Evolutionary conservation across 2,888 invertebrate species (phyloP).

Genomic region (Embidobia sp.): DNA sequence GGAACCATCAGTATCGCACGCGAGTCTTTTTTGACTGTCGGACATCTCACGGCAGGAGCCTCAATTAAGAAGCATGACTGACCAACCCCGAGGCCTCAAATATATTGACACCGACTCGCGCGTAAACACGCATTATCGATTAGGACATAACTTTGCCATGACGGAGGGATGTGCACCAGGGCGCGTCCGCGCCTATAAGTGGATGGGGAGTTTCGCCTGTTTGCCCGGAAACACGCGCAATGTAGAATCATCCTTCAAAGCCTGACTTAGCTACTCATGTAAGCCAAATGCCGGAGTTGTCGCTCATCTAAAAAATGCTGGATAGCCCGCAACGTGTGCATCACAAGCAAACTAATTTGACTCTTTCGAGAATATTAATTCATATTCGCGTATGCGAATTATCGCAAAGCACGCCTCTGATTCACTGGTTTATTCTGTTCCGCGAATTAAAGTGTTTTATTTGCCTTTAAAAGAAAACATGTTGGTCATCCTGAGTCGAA

Average conservation of each 20-base stretch:
- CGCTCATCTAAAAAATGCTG: slow-evolving; percentile 46
- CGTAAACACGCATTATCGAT: slow-evolving; percentile 67
- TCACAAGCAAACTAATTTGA: slow-evolving; percentile 23
- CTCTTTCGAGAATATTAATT: slow-evolving; percentile 31
- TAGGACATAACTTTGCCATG: slow-evolving; percentile 71
- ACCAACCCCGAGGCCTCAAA: slow-evolving; percentile 68
- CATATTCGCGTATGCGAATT: not conserved
- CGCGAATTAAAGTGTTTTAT: no score
- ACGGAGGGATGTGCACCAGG: slow-evolving; percentile 71
- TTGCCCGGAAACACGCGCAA: slow-evolving; percentile 76
- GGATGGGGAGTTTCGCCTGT: slow-evolving; percentile 73
- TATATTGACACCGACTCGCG: slow-evolving; percentile 67
- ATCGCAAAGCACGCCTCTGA: no score
- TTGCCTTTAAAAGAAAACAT: no score
- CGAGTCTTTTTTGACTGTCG: slow-evolving; percentile 62
- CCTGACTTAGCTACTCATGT: slow-evolving; percentile 70
- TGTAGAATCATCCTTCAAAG: slow-evolving; percentile 76
- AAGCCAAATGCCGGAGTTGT: slow-evolving; percentile 49
- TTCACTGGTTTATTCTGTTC: no score
- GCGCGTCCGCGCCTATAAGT: slow-evolving; percentile 70
- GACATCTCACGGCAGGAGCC: slow-evolving; percentile 63
- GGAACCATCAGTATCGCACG: slow-evolving; percentile 62
- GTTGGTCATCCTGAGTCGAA: no score
- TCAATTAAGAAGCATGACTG: slow-evolving; percentile 78
- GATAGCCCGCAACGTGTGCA: slow-evolving; percentile 3